These are phyloP conservation scores for Verasper variegatus DNA, from an alignment of 2,113 vertebrate genomes.

Conservation along the genomic window DNA sequence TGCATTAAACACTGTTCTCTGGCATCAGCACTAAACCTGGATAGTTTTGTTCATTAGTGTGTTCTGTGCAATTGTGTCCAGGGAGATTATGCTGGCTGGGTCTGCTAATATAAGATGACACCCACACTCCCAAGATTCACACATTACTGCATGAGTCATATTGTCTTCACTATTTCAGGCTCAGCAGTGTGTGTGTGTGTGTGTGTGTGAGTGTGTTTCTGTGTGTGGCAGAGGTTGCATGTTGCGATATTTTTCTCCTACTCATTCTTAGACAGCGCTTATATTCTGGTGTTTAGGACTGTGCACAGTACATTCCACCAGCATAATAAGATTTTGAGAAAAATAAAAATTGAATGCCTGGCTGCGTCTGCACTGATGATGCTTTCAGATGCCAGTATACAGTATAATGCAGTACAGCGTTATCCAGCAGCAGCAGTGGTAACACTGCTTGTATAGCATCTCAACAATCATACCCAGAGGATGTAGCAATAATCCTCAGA, in stretches of 20 bases:
- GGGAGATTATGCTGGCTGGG: conserved; percentile 45
- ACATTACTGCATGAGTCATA: conserved; percentile 67
- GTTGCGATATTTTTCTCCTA: conserved; percentile 9
- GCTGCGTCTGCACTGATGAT: too few relatives aligned
- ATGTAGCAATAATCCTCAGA: too few relatives aligned
- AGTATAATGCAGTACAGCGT: too few relatives aligned
- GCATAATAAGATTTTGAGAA: neutral
- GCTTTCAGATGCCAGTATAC: too few relatives aligned
- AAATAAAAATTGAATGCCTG: neutral
- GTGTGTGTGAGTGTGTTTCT: neutral
- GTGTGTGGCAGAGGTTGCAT: neutral
- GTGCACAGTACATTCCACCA: neutral
- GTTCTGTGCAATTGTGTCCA: conserved; percentile 42
- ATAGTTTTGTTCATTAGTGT: conserved; percentile 49
- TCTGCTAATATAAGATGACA: conserved; percentile 63
- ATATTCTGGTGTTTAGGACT: neutral
- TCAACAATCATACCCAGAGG: too few relatives aligned
- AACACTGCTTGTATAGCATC: too few relatives aligned
- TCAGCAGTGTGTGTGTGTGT: conserved; percentile 17
- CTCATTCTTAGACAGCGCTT: conserved; percentile 25
- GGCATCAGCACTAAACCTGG: conserved; percentile 37
- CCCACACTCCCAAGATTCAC: conserved; percentile 50
- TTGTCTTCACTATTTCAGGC: conserved; percentile 64
- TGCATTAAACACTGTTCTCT: conserved; percentile 31
- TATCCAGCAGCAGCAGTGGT: too few relatives aligned